Evolutionary conservation across 2,888 invertebrate genomes (phyloP).

Genomic region (Ophioninae sp.): DNA sequence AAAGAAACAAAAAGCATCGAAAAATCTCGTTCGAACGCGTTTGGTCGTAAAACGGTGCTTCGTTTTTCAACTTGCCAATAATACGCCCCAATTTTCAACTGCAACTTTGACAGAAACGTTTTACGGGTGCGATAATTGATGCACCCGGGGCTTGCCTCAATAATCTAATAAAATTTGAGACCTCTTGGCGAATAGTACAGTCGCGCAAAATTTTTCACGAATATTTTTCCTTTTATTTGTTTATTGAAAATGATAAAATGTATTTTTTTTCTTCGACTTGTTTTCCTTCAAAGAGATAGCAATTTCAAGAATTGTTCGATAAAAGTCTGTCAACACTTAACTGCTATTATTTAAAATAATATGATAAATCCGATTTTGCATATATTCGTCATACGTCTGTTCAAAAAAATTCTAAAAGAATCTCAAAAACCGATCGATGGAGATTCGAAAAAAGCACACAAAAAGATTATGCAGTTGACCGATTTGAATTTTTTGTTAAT

Average conservation of each 20-base stretch:
- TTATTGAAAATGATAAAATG: neutral
- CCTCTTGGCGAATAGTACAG: constrained; percentile 45
- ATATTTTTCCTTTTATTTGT: neutral
- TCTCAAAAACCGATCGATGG: too few species aligned
- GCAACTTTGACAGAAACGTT: constrained; percentile 33
- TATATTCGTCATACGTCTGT: too few species aligned
- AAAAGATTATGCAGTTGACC: too few species aligned
- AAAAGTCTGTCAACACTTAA: too few species aligned
- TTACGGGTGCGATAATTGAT: constrained; percentile 63
- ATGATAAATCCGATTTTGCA: too few species aligned
- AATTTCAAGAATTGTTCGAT: too few species aligned
- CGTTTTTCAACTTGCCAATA: constrained; percentile 45
- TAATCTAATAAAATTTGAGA: constrained; percentile 68
- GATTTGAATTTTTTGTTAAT: too few species aligned
- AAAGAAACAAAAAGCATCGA: neutral
- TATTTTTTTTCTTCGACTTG: neutral
- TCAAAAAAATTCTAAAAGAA: too few species aligned
- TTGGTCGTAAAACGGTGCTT: constrained; percentile 38
- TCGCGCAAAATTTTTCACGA: neutral
- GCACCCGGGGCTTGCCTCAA: constrained; percentile 58
- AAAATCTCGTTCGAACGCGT: constrained; percentile 6
- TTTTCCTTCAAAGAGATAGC: too few species aligned
- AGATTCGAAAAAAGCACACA: too few species aligned
- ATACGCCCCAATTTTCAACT: constrained; percentile 14
- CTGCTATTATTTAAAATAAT: too few species aligned